These are phyloP conservation scores for Hippocampus comes DNA, from an alignment of 2,113 vertebrate genomes.

Conservation along the genomic window DNA sequence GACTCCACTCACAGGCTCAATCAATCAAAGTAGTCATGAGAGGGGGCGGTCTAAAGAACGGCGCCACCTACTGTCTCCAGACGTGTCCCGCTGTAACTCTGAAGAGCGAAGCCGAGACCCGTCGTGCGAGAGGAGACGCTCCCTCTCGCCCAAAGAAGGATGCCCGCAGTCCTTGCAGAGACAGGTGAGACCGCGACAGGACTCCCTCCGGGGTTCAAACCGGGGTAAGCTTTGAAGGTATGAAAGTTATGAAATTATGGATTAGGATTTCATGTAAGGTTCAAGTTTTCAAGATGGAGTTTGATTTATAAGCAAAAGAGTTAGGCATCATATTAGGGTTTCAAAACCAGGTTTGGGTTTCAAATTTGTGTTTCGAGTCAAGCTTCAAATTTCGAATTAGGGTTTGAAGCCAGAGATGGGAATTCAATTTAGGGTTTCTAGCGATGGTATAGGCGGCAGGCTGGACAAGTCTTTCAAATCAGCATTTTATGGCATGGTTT, in stretches of 20 bases:
- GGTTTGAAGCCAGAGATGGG: neutral
- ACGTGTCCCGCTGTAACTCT: slow-evolving; percentile 92
- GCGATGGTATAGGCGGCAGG: too few relatives aligned
- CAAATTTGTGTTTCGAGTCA: neutral
- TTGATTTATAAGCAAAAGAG: too few relatives aligned
- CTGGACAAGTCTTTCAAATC: neutral
- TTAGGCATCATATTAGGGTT: too few relatives aligned
- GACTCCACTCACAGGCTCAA: slow-evolving; percentile 69
- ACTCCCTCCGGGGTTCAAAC: neutral
- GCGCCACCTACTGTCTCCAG: slow-evolving; percentile 90
- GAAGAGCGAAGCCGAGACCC: slow-evolving; percentile 87
- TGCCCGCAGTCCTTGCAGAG: slow-evolving; percentile 72
- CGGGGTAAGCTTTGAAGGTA: too few relatives aligned
- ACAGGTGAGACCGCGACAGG: slow-evolving; percentile 65
- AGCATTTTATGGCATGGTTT: neutral
- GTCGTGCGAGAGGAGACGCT: slow-evolving; percentile 76
- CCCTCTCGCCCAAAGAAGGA: slow-evolving; percentile 85
- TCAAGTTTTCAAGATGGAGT: too few relatives aligned
- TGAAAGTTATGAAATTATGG: too few relatives aligned
- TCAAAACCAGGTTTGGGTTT: too few relatives aligned
- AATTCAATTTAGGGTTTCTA: neutral
- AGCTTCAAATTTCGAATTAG: neutral
- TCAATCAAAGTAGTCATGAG: slow-evolving; percentile 82
- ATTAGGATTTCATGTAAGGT: too few relatives aligned
- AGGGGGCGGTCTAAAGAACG: slow-evolving; percentile 93